Conservation (phyloP, 2,797 vertebrate genomes). For the Coregonus ussuriensis region DNA sequence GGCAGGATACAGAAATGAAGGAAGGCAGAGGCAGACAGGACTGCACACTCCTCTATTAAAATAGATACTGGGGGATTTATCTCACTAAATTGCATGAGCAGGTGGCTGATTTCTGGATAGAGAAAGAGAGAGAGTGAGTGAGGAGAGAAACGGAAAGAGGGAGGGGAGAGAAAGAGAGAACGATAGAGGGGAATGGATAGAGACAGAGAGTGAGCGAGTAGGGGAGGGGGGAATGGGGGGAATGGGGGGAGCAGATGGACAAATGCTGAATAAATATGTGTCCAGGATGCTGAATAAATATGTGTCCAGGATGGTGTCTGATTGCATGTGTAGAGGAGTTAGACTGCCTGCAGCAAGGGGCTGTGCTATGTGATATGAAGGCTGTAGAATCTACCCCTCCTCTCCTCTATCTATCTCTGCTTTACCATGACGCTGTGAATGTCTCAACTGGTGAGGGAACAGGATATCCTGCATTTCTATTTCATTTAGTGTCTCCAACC, state of each 20-base stretch:
- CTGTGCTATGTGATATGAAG: background rate
- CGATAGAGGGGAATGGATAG: background rate
- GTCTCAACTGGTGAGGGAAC: background rate
- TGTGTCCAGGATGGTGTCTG: background rate
- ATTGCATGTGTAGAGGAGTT: conserved; percentile 23
- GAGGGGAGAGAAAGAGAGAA: conserved; percentile 25
- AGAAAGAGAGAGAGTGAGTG: conserved; percentile 23
- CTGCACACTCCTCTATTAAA: conserved; percentile 37
- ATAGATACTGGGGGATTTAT: conserved; percentile 54
- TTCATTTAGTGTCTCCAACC: background rate
- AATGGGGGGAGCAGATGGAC: conserved; percentile 40
- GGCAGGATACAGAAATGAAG: background rate
- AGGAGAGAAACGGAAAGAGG: conserved; percentile 1
- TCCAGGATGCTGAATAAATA: conserved; percentile 41
- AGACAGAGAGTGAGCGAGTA: conserved; percentile 9
- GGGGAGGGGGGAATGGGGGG: conserved; percentile 10
- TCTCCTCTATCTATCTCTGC: background rate
- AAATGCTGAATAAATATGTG: conserved; percentile 45
- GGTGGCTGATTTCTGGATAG: conserved; percentile 59
- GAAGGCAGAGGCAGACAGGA: background rate
- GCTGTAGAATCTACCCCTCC: background rate
- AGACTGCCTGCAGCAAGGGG: conserved; percentile 17
- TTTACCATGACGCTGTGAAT: background rate
- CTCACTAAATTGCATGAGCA: conserved; percentile 57
- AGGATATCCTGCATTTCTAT: background rate